Percentiles rank a stretch among this genome's conserved stretches.
Evolutionary conservation across 2,888 invertebrate genomes (phyloP).

Genomic region (Diaprepes abbreviatus): DNA sequence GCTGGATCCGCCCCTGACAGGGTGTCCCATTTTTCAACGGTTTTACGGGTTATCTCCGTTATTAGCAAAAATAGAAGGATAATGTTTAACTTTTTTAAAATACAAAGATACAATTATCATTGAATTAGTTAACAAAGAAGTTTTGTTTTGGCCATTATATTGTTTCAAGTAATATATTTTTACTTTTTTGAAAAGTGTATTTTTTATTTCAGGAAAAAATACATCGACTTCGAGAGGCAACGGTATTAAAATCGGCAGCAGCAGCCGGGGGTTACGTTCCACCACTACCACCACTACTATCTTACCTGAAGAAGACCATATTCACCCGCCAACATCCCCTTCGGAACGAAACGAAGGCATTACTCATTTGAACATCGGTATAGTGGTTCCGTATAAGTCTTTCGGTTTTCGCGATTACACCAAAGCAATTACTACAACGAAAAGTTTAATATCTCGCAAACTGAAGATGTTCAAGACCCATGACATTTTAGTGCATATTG

Average conservation of each 20-base stretch:
- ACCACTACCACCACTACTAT: conserved; percentile 57
- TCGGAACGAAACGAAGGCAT: conserved; percentile 48
- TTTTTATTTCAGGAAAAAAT: conserved; percentile 55
- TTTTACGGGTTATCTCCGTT: too few relatives aligned
- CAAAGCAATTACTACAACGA: conserved; percentile 78
- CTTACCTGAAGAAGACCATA: conserved; percentile 62
- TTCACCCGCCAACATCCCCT: conserved; percentile 58
- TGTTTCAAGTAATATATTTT: too few relatives aligned
- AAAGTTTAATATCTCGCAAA: conserved; percentile 76
- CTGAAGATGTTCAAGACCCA: conserved; percentile 78
- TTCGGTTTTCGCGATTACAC: conserved; percentile 82
- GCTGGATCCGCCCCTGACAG: too few relatives aligned
- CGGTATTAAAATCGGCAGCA: conserved; percentile 63
- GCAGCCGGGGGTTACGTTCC: conserved; percentile 57
- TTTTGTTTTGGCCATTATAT: too few relatives aligned
- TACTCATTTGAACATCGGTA: conserved; percentile 73
- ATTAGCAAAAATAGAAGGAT: too few relatives aligned
- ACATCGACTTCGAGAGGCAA: conserved; percentile 61
- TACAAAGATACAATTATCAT: too few relatives aligned
- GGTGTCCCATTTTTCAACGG: too few relatives aligned
- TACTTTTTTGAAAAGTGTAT: too few relatives aligned
- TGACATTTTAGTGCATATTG: conserved; percentile 78
- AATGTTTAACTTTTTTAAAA: not conserved
- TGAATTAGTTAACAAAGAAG: too few relatives aligned
- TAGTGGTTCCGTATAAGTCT: conserved; percentile 83